Percentiles rank a stretch among this genome's conserved stretches.
phyloP scores from a whole-genome alignment of 2,113 vertebrate species.

The Cyphomyrus plagiostoma region DNA sequence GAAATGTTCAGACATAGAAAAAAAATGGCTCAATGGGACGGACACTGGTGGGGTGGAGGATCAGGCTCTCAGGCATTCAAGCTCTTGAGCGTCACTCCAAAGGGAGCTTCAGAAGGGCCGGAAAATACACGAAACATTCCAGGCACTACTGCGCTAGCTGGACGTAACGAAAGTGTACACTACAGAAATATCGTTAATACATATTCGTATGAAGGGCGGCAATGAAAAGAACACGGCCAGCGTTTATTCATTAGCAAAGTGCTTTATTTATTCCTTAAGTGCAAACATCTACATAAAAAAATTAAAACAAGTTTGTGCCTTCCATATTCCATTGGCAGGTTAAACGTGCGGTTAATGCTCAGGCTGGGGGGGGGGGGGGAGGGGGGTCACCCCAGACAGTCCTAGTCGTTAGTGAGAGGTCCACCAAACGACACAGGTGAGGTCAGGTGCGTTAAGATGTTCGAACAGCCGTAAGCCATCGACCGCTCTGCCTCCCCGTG shows the following conservation, averaged over 20 bases:
- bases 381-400: background rate
- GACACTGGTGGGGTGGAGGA: background rate
- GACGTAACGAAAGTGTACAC: constrained; percentile 22
- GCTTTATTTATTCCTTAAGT: constrained; percentile 53
- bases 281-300: constrained; percentile 74
- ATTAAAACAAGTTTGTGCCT: constrained; percentile 39
- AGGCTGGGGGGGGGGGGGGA: background rate
- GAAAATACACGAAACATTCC: constrained; percentile 28
- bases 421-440: background rate
- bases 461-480: background rate
- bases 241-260: constrained; percentile 47
- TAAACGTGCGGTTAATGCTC: constrained; percentile 36
- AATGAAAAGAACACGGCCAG: constrained; percentile 46
- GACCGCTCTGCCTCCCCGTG: background rate
- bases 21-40: background rate
- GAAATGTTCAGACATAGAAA: background rate
- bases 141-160: constrained; percentile 36
- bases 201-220: constrained; percentile 29
- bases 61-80: background rate
- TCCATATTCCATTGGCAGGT: constrained; percentile 43
- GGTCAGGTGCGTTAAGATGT: background rate
- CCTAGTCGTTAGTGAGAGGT: background rate
- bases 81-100: constrained; percentile 36
- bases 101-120: constrained; percentile 35
- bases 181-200: constrained; percentile 31